Conservation (phyloP, 2,797 vertebrate genomes). For the Sciurus vulgaris region DNA sequence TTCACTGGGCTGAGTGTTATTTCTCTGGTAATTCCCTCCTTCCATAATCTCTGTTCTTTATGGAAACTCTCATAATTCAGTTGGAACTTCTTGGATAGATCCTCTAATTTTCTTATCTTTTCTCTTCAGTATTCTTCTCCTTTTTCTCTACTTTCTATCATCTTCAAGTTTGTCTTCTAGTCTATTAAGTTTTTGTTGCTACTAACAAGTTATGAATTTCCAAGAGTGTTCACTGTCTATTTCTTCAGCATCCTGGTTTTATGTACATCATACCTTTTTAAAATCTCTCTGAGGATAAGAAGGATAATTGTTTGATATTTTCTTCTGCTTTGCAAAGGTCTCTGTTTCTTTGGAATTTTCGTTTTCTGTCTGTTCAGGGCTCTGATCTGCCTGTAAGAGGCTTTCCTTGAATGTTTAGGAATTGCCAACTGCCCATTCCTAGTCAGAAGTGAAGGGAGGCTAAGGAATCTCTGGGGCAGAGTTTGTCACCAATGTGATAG, state of each 20-base stretch:
- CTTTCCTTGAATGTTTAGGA: not conserved
- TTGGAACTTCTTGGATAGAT: not conserved
- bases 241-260: not conserved
- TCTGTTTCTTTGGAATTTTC: not conserved
- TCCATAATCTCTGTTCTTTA: not conserved
- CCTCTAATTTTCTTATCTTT: constrained; percentile 34
- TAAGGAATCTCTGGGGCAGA: not conserved
- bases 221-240: not conserved
- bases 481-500: not conserved
- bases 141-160: not conserved
- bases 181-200: not conserved
- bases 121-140: not conserved
- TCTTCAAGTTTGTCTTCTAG: constrained; percentile 38
- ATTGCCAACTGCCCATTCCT: not conserved
- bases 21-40: not conserved
- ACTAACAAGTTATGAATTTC: not conserved
- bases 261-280: not conserved
- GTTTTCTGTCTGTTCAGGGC: not conserved
- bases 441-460: not conserved
- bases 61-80: not conserved
- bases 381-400: not conserved
- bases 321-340: not conserved
- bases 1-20: not conserved
- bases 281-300: not conserved
- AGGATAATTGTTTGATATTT: not conserved